Evolutionary conservation across 1,140 invertebrate species (phyloP).

Genomic region (Neelides sp.): DNA sequence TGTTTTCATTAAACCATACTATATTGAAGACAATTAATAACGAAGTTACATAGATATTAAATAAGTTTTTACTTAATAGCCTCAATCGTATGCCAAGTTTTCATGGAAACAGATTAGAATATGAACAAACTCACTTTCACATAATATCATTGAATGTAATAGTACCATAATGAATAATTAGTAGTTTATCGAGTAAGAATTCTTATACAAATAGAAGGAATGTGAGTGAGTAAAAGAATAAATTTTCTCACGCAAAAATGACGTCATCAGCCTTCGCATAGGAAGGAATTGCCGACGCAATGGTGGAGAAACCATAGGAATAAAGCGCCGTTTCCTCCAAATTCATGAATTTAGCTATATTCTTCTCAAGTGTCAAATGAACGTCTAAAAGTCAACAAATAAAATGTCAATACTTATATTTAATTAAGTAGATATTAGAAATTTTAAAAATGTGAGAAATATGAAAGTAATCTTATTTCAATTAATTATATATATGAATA

Average conservation of each 20-base stretch:
- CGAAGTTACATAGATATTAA: no score
- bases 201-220: no score
- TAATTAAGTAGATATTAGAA: no score
- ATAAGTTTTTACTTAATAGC: no score
- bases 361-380: constrained; percentile 81
- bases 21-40: no score
- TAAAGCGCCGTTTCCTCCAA: constrained; percentile 90
- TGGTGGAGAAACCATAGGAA: constrained; percentile 92
- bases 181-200: no score
- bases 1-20: no score
- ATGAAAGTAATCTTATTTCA: neutral
- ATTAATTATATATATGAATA: constrained; percentile 12
- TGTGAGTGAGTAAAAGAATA: no score
- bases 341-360: constrained; percentile 77
- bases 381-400: constrained; percentile 51
- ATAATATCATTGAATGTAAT: no score
- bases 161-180: no score
- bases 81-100: neutral
- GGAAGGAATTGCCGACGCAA: constrained; percentile 90
- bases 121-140: neutral
- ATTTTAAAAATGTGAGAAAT: neutral
- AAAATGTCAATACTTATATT: constrained; percentile 16
- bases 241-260: constrained; percentile 76
- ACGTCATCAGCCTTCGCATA: constrained; percentile 91
- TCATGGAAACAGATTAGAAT: neutral